Conservation (phyloP, 2,113 vertebrate species). For the Bombycilla garrulus region DNA sequence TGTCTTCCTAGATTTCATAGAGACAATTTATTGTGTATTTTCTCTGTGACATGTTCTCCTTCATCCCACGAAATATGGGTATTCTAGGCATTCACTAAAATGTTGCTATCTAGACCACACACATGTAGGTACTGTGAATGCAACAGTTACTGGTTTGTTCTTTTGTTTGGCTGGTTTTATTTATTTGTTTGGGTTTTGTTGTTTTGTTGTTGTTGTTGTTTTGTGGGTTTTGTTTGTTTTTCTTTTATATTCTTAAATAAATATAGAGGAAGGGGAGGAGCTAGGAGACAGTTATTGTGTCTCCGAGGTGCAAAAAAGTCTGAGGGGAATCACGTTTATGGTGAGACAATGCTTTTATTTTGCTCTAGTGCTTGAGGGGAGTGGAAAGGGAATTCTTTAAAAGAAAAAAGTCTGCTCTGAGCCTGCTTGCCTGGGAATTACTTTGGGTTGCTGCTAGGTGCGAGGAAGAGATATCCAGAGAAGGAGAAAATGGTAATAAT, state of each 20-base stretch:
- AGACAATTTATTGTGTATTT: background rate
- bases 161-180: background rate
- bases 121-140: background rate
- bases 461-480: background rate
- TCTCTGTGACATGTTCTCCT: background rate
- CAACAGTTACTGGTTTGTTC: background rate
- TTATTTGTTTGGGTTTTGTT: background rate
- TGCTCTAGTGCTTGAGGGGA: background rate
- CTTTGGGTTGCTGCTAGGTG: slow-evolving; percentile 12
- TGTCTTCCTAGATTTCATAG: background rate
- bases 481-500: slow-evolving; percentile 6
- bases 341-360: background rate
- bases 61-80: background rate
- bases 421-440: background rate
- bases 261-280: background rate
- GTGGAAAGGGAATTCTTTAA: background rate
- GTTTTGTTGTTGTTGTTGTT: background rate
- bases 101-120: background rate
- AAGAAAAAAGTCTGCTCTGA: background rate
- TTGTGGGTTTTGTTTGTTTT: background rate
- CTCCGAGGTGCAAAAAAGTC: background rate
- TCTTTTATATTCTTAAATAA: background rate
- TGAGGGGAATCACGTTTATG: background rate
- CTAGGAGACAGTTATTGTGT: background rate
- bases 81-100: background rate